Evolutionary conservation across 2,113 vertebrate species (phyloP).

Genomic region (western clawed frog (Xenopus tropicalis)): DNA sequence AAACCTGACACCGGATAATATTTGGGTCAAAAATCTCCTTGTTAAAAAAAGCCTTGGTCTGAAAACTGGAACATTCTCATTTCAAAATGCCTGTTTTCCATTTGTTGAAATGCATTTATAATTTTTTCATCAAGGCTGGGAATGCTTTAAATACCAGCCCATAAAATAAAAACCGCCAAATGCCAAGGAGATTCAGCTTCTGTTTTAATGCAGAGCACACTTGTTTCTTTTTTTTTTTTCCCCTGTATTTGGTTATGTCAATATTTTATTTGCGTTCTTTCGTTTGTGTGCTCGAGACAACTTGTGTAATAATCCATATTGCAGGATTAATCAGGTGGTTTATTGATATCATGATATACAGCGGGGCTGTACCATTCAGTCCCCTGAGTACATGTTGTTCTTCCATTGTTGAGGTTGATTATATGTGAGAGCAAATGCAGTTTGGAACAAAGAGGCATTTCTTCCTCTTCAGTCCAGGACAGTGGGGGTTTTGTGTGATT

Average conservation of each 20-base stretch:
- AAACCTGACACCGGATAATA: neutral
- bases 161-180: neutral
- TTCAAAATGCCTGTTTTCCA: too few relatives aligned
- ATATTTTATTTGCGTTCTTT: neutral
- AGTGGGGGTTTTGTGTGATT: neutral
- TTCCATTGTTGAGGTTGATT: neutral
- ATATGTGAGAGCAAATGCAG: slow-evolving; percentile 1
- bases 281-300: neutral
- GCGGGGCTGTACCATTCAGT: neutral
- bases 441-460: slow-evolving; percentile 1
- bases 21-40: neutral
- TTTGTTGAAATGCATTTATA: too few relatives aligned
- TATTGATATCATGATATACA: slow-evolving; percentile 5
- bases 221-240: neutral
- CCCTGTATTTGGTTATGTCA: neutral
- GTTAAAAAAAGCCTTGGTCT: too few relatives aligned
- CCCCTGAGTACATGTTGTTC: neutral
- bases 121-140: too few relatives aligned
- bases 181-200: neutral
- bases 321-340: slow-evolving; percentile 2
- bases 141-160: too few relatives aligned
- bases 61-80: too few relatives aligned
- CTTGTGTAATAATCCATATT: slow-evolving; percentile 4
- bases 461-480: slow-evolving; percentile 1
- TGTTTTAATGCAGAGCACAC: neutral